Conservation (phyloP, 1,140 invertebrate species). For the Manduca sexta region DNA sequence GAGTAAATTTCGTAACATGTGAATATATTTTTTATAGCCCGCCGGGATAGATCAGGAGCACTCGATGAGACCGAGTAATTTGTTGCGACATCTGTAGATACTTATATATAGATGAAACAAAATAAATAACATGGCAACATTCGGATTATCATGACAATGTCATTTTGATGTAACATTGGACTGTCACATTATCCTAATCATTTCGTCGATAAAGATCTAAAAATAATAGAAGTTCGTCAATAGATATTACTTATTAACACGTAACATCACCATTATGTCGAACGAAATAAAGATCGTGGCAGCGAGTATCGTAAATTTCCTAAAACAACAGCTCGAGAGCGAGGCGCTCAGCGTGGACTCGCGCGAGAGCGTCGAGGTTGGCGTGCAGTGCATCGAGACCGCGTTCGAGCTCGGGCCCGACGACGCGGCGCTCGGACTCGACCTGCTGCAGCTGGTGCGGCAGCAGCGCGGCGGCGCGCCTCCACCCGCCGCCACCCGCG, state of each 20-base stretch:
- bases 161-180: constrained; percentile 6
- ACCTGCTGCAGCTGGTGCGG: constrained; percentile 68
- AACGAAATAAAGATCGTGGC: constrained; percentile 58
- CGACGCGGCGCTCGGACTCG: constrained; percentile 59
- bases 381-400: constrained; percentile 89
- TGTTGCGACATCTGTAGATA: no score
- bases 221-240: constrained; percentile 16
- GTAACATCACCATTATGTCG: constrained; percentile 38
- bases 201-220: constrained; percentile 12
- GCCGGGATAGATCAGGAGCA: neutral
- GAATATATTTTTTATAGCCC: neutral
- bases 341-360: constrained; percentile 75
- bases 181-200: constrained; percentile 24
- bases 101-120: neutral
- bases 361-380: constrained; percentile 85
- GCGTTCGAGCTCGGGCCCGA: constrained; percentile 79
- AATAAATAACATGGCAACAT: neutral
- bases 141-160: neutral
- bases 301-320: constrained; percentile 63
- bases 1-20: no score
- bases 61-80: no score
- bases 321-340: constrained; percentile 58
- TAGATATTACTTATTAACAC: neutral
- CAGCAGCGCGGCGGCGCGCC: constrained; percentile 25
- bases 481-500: constrained; percentile 14